Conservation (phyloP, 2,797 vertebrate genomes). For the Phaenicophaeus curvirostris region DNA sequence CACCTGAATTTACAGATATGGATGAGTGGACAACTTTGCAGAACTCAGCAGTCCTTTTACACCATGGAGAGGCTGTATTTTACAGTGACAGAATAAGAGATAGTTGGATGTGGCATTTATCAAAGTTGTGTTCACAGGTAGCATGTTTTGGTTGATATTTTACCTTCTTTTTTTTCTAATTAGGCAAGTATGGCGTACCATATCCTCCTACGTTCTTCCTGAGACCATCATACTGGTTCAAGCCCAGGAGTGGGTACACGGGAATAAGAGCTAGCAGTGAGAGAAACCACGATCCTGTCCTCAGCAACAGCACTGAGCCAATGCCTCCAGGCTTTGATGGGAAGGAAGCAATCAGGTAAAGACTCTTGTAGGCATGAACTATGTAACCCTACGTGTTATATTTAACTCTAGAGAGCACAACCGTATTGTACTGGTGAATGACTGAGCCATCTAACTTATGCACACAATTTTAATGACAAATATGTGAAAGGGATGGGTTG, state of each 20-base stretch:
- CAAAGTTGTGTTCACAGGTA: fast-evolving
- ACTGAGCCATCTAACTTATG: fast-evolving
- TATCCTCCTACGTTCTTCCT: constrained; percentile 86
- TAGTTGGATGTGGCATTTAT: fast-evolving
- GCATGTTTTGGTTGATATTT: background rate
- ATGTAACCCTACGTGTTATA: fast-evolving
- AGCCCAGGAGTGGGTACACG: constrained; percentile 43
- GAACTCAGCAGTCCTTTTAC: fast-evolving
- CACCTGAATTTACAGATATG: background rate
- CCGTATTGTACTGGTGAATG: fast-evolving
- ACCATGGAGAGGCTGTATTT: fast-evolving
- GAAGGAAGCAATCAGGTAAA: constrained; percentile 92
- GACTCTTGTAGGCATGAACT: background rate
- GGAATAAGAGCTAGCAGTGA: constrained; percentile 66
- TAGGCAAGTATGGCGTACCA: constrained; percentile 86
- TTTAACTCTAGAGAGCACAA: background rate
- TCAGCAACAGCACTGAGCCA: constrained; percentile 77
- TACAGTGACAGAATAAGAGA: fast-evolving
- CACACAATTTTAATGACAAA: fast-evolving
- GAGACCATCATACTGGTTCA: constrained; percentile 86
- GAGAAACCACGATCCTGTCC: constrained; percentile 50
- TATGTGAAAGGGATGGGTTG: fast-evolving
- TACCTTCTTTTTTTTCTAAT: background rate
- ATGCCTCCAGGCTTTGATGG: constrained; percentile 87
- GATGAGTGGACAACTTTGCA: fast-evolving